Conservation (phyloP, 1,140 invertebrate species). For the Conus ventricosus region DNA sequence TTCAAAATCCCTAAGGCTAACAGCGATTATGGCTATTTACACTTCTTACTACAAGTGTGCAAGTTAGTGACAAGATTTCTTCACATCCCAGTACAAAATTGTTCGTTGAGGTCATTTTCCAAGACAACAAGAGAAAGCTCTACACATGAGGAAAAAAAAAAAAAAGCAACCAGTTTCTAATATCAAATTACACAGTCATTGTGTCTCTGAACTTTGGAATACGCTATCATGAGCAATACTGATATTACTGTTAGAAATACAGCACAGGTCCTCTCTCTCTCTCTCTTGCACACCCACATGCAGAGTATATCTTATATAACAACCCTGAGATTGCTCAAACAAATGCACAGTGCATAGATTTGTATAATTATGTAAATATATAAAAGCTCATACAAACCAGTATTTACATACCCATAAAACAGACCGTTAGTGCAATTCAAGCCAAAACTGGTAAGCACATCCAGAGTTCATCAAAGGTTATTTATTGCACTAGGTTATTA, state of each 20-base stretch:
- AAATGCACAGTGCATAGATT: slow-evolving; percentile 4
- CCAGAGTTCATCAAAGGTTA: background rate
- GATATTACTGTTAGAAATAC: background rate
- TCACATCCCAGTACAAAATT: background rate
- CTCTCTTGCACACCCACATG: background rate
- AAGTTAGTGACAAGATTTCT: background rate
- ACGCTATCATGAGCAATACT: background rate
- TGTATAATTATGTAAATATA: background rate
- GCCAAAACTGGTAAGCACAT: background rate
- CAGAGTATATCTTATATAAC: background rate
- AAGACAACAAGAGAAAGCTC: no score
- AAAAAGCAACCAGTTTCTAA: background rate
- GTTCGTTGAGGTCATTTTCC: background rate
- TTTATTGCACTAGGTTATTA: slow-evolving; percentile 8
- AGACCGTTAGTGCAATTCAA: background rate
- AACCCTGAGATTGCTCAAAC: slow-evolving; percentile 3
- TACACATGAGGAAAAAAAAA: background rate
- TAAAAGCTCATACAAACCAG: slow-evolving; percentile 3
- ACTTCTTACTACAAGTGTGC: no score
- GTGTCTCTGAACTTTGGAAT: background rate
- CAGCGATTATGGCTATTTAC: no score
- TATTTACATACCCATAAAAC: background rate
- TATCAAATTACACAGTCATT: background rate
- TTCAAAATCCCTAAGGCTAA: no score
- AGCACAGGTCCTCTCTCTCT: background rate